phyloP scores from a whole-genome alignment of 1,140 invertebrate genomes.

The Octopus sinensis region DNA sequence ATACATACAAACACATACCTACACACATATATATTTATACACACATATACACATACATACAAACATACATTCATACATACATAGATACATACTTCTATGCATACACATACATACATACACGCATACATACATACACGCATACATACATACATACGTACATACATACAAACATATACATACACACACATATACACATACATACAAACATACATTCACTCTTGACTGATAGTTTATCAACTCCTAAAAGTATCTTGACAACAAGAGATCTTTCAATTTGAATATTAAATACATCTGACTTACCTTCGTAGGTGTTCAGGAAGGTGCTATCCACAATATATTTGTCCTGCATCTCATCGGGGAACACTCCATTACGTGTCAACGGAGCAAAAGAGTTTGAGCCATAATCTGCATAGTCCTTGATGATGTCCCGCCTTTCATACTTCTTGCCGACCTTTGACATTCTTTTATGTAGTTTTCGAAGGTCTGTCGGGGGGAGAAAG shows the following conservation, averaged over 20 bases:
- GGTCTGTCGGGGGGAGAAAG: conserved; percentile 32
- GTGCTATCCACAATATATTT: conserved; percentile 54
- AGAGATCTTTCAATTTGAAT: neutral
- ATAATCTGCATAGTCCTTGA: conserved; percentile 50
- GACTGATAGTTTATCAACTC: neutral
- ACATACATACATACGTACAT: neutral
- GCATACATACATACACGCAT: neutral
- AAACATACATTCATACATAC: no score
- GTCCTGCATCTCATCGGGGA: conserved; percentile 55
- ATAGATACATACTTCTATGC: no score
- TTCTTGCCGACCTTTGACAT: conserved; percentile 44
- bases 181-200: neutral
- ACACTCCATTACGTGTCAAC: conserved; percentile 54
- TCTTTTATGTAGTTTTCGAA: conserved; percentile 52
- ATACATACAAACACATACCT: no score
- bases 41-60: no score
- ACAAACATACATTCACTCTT: neutral
- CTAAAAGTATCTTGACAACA: neutral
- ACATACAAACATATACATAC: neutral
- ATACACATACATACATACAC: neutral
- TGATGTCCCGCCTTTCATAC: conserved; percentile 46
- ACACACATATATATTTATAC: no score
- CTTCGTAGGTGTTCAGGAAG: conserved; percentile 53
- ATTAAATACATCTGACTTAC: conserved; percentile 22
- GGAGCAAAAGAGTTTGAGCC: conserved; percentile 56